A percentile compares a stretch with the other conserved stretches of the same genome.
phyloP scores from a whole-genome alignment of 2,888 invertebrate species.

The Phengaris alcon region DNA sequence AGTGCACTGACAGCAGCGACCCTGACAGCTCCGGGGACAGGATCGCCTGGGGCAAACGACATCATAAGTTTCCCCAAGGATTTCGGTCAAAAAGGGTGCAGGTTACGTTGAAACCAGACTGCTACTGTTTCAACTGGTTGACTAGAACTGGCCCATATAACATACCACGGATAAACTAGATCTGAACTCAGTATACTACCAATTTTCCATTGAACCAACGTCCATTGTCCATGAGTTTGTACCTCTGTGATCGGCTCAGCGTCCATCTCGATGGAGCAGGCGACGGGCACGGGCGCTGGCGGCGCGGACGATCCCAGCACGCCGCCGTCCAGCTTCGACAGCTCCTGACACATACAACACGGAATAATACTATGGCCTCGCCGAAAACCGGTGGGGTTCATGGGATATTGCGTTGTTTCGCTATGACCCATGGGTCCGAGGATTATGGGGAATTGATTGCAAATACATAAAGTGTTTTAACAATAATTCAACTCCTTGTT shows the following conservation, averaged over 20 bases:
- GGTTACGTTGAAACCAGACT: too few species aligned
- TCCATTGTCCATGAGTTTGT: background rate
- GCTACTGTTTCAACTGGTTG: too few species aligned
- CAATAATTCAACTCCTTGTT: too few species aligned
- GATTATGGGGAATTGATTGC: too few species aligned
- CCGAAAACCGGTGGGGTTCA: background rate
- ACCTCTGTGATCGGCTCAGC: constrained; percentile 58
- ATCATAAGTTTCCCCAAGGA: background rate
- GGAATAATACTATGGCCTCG: background rate
- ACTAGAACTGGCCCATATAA: too few species aligned
- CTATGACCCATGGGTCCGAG: too few species aligned
- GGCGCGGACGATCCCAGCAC: constrained; percentile 63
- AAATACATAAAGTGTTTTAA: too few species aligned
- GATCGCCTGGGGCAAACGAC: constrained; percentile 31
- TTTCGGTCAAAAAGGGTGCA: too few species aligned
- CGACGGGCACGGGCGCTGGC: constrained; percentile 52
- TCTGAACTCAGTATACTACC: too few species aligned
- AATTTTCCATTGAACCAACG: too few species aligned
- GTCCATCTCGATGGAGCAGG: constrained; percentile 65
- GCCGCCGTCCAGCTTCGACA: constrained; percentile 59
- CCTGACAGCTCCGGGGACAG: constrained; percentile 74
- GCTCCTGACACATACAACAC: constrained; percentile 50
- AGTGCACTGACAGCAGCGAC: constrained; percentile 83
- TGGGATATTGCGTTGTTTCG: background rate
- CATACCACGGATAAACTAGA: too few species aligned